Conservation (phyloP, 2,113 vertebrate genomes). For the Indri indri region DNA sequence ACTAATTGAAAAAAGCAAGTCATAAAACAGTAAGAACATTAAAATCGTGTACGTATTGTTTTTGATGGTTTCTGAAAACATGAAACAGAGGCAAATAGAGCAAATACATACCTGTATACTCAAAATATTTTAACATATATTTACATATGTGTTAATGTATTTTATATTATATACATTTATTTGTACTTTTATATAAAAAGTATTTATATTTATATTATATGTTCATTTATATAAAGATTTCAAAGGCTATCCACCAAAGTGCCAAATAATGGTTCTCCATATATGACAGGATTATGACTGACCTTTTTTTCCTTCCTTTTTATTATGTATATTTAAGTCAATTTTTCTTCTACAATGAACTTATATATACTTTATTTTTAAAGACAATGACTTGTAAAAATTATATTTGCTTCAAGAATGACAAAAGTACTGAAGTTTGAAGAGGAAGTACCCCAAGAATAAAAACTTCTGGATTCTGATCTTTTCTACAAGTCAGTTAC, state of each 20-base stretch:
- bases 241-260: neutral
- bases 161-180: neutral
- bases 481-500: neutral
- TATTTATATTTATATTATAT: neutral
- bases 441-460: neutral
- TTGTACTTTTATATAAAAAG: neutral
- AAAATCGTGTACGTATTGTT: neutral
- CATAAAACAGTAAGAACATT: neutral
- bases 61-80: neutral
- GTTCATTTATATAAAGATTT: conserved; percentile 1
- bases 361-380: neutral
- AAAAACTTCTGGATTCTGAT: neutral
- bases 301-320: neutral
- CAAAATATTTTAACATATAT: neutral
- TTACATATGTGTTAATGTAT: neutral
- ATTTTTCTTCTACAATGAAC: neutral
- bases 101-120: neutral
- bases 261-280: neutral
- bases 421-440: neutral
- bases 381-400: conserved; percentile 14
- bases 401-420: neutral
- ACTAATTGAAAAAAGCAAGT: neutral
- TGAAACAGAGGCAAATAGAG: neutral
- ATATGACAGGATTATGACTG: neutral
- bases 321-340: neutral